Percentiles rank a stretch among this genome's conserved stretches.
phyloP scores from a whole-genome alignment of 2,113 vertebrate genomes.

The Spea multiplicata region DNA sequence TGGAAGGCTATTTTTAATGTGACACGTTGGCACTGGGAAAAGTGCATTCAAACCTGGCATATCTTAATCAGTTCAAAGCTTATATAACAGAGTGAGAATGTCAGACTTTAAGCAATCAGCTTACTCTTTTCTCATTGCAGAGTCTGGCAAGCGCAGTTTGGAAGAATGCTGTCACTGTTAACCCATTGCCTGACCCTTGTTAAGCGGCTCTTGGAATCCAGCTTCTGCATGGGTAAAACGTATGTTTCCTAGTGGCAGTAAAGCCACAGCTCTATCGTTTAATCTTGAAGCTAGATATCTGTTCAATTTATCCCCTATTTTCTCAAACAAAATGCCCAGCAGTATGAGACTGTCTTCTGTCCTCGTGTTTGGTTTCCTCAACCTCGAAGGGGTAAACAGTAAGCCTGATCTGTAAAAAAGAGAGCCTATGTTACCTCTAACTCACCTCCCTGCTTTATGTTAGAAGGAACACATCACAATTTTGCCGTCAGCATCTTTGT shows the following conservation, averaged over 20 bases:
- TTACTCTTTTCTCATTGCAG: not conserved
- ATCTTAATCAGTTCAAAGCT: constrained; percentile 2
- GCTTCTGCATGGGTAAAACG: no score
- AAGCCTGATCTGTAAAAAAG: constrained; percentile 8
- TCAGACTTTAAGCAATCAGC: constrained; percentile 2
- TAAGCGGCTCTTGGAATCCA: not conserved
- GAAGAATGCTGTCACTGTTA: not conserved
- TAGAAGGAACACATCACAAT: constrained; percentile 23
- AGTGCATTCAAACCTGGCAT: constrained; percentile 22
- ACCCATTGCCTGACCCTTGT: not conserved
- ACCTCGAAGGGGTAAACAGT: constrained; percentile 19
- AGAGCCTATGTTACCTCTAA: constrained; percentile 11
- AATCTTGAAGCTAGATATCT: constrained; percentile 21
- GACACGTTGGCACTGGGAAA: constrained; percentile 20
- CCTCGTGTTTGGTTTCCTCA: constrained; percentile 4
- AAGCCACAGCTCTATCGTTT: not conserved
- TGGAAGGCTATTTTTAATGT: constrained; percentile 14
- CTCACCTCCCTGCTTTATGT: constrained; percentile 18
- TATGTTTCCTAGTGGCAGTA: not conserved
- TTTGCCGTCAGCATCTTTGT: constrained; percentile 27
- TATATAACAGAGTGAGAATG: not conserved
- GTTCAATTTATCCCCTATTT: not conserved
- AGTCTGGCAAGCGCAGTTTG: not conserved
- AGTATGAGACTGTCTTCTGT: constrained; percentile 16
- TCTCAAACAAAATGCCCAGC: not conserved